Evolutionary conservation across 2,888 invertebrate species (phyloP), one percentile per base, ranked within the genome.

Genomic region (Hirtodrosophila alboralis): DNA sequence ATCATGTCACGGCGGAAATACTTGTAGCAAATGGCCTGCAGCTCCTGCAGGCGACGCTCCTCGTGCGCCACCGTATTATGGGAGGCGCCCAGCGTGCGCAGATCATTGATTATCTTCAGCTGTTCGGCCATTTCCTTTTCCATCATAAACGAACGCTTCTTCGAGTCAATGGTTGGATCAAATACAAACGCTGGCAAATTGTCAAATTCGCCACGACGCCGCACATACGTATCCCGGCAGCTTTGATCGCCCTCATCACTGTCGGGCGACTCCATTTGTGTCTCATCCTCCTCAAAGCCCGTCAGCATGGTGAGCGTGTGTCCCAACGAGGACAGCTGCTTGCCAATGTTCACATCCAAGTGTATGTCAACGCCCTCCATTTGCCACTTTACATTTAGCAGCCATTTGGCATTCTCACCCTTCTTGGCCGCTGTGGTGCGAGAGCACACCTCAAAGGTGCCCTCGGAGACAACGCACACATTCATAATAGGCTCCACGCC

Each of bases 311-410:
- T 98, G 51, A 99, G 93, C 0, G 99, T 99, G 89, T 98, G 96
- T 0, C 98, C 98, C 28, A 99, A 92, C 0, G 98, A 96, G 0
- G 98, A 97, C 18, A 99, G 92, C 87, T 98, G 96, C 90, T 98
- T 98, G 47, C 99, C 99, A 34, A 99, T 97, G 89, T 96, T 97
- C 0, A 97, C 96, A 90, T 98, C 98, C 52, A 98, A 91, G 89
- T 98, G 97, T 70, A 98, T 97, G 87, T 98, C 98, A 6, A 98
- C 97, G 43, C 99, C 99, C 90, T 98, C 97, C 99, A 99, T 99
- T 91, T 98, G 96, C 98, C 99, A 99, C 69, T 97, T 96, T 0
- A 99, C 98, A 91, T 98, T 98, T 56, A 99, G 92, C 86, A 98
- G 94, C 99, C 99, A 99, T 89, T 99, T 98, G 2, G 99, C 98